Evolutionary conservation across 1,140 invertebrate genomes (phyloP).

Genomic region (Coenobita brevimanus): DNA sequence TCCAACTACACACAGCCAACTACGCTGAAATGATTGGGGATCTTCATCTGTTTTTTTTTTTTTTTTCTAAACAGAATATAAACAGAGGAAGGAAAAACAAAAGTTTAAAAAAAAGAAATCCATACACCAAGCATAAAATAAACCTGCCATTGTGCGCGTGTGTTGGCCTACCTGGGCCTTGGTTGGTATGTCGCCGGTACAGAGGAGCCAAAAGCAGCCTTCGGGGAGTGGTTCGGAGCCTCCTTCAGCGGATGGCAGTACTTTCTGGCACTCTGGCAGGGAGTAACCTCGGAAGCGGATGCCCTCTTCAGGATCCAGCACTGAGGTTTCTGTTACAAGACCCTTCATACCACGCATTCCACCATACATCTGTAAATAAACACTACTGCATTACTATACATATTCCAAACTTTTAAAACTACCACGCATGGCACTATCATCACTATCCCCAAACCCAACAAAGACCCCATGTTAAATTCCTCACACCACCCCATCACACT

Average conservation of each 20-base stretch:
- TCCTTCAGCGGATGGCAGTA: constrained; percentile 76
- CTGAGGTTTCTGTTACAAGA: constrained; percentile 80
- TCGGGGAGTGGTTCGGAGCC: constrained; percentile 79
- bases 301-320: constrained; percentile 79
- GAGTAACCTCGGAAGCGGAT: constrained; percentile 80
- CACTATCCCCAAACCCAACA: too few species aligned
- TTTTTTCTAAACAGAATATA: too few species aligned
- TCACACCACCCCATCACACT: too few species aligned
- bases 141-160: too few species aligned
- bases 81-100: too few species aligned
- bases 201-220: constrained; percentile 79
- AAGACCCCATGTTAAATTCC: too few species aligned
- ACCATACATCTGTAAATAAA: constrained; percentile 78
- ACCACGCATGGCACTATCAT: not conserved
- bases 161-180: constrained; percentile 73
- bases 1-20: too few species aligned
- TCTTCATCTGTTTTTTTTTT: too few species aligned
- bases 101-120: too few species aligned
- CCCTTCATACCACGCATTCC: constrained; percentile 80
- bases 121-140: too few species aligned
- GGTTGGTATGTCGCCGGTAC: constrained; percentile 78
- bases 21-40: too few species aligned
- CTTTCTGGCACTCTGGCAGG: constrained; percentile 79
- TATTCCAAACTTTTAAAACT: constrained; percentile 74
- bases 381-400: too few species aligned